A percentile compares a stretch with the other conserved stretches of the same genome.
phyloP scores from a whole-genome alignment of 1,140 invertebrate species.

The Heliconius hermathena region DNA sequence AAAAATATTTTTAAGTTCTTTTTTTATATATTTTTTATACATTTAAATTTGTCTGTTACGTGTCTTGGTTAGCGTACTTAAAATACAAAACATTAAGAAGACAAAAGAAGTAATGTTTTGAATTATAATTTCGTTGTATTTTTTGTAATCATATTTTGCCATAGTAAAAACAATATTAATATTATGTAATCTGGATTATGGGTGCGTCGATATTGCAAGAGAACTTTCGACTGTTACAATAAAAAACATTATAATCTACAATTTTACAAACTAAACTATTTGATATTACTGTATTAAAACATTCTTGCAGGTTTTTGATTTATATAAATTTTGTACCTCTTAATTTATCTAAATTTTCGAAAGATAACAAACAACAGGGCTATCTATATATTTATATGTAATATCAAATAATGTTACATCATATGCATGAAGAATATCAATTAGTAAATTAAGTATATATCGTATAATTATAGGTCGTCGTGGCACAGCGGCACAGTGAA shows the following conservation, averaged over 20 bases:
- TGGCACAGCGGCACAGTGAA: no score
- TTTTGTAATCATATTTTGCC: neutral
- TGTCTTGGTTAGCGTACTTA: no score
- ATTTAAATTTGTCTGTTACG: no score
- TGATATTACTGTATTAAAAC: neutral
- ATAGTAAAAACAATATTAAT: neutral
- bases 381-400: neutral
- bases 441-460: neutral
- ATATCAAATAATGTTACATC: neutral
- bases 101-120: neutral
- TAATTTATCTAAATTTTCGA: neutral
- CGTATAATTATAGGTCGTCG: no score
- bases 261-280: neutral
- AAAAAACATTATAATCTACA: neutral
- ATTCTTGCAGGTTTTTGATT: neutral
- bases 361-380: neutral
- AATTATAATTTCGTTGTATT: neutral
- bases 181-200: no score
- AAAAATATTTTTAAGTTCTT: no score
- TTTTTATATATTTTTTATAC: no score
- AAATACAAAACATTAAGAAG: neutral
- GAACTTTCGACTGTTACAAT: neutral
- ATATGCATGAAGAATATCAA: neutral
- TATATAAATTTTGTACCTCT: no score
- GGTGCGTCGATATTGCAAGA: neutral